phyloP scores from a whole-genome alignment of 2,888 invertebrate genomes.

The Zaprionus obscuricornis region DNA sequence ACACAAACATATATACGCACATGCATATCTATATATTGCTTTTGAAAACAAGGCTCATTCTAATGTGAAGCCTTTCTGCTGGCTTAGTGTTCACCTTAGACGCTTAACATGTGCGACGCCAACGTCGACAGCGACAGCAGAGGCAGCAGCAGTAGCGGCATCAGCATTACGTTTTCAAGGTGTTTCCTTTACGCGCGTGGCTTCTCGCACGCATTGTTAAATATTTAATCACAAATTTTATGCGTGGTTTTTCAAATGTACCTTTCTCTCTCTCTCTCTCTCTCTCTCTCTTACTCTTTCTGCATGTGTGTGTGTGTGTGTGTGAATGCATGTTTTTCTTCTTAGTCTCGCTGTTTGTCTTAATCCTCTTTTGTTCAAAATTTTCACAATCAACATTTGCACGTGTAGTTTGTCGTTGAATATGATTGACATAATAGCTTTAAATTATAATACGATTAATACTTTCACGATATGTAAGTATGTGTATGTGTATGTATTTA shows the following conservation, averaged over 20 bases:
- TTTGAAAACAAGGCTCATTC: background rate
- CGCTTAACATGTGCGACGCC: constrained; percentile 34
- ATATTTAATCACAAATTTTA: constrained; percentile 74
- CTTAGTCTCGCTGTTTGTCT: background rate
- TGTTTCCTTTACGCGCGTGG: constrained; percentile 33
- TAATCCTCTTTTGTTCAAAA: no score
- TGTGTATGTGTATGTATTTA: no score
- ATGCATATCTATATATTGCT: no score
- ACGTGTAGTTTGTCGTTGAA: no score
- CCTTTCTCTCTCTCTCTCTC: constrained; percentile 1
- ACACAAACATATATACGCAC: background rate
- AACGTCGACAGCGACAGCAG: no score
- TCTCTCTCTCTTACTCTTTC: constrained; percentile 8
- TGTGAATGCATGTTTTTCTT: no score
- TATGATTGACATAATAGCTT: no score
- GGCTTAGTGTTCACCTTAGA: constrained; percentile 37
- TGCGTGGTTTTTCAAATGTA: constrained; percentile 42
- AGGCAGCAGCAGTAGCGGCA: no score
- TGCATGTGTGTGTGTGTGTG: no score
- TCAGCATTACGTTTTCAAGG: constrained; percentile 38
- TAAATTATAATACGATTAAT: no score
- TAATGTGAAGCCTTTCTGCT: constrained; percentile 39
- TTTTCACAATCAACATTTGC: no score
- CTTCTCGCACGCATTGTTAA: constrained; percentile 58
- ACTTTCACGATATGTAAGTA: no score